Conservation (phyloP, 2,888 invertebrate genomes). For the Druceiella hillmani region DNA sequence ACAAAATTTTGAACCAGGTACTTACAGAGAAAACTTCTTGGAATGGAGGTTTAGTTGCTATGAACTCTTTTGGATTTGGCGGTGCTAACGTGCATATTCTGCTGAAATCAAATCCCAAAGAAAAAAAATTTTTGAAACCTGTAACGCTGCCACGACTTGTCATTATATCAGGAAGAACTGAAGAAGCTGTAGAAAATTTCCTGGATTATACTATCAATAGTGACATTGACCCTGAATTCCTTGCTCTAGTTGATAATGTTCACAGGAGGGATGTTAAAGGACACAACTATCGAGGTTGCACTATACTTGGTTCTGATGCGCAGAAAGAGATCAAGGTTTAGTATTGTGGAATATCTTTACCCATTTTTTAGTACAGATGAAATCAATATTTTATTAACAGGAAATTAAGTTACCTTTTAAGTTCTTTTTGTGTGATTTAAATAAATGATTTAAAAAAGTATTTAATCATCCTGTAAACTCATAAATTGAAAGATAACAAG, state of each 20-base stretch:
- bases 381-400: too few species aligned
- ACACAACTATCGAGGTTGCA: slow-evolving; percentile 78
- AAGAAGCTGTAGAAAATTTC: slow-evolving; percentile 65
- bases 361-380: too few species aligned
- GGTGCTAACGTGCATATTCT: slow-evolving; percentile 94
- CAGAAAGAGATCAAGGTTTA: too few species aligned
- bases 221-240: slow-evolving; percentile 65
- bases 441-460: too few species aligned
- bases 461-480: too few species aligned
- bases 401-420: too few species aligned
- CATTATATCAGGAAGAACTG: slow-evolving; percentile 79
- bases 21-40: slow-evolving; percentile 78
- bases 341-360: too few species aligned
- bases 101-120: slow-evolving; percentile 67
- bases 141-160: slow-evolving; percentile 66
- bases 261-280: slow-evolving; percentile 65
- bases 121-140: too few species aligned
- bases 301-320: too few species aligned
- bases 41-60: slow-evolving; percentile 86
- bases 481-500: too few species aligned
- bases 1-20: too few species aligned
- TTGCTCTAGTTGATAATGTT: slow-evolving; percentile 70
- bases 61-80: slow-evolving; percentile 98
- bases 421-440: too few species aligned
- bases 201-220: slow-evolving; percentile 57